Evolutionary conservation across 2,797 vertebrate genomes (phyloP), one percentile per base, ranked within the genome.

Genomic region (Myripristis jacobus): DNA sequence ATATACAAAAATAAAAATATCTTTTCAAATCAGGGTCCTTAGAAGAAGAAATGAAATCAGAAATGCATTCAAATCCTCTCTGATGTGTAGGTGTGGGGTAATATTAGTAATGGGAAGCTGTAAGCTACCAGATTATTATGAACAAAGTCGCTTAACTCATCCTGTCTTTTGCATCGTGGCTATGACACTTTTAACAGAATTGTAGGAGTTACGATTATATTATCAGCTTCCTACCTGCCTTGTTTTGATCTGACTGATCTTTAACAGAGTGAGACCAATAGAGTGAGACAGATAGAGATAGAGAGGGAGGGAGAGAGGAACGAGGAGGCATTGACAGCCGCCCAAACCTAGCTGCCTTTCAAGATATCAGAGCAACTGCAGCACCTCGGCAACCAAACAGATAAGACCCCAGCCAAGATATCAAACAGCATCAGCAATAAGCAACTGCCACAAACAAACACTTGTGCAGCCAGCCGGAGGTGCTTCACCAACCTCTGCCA

Each of bases 381-480:
- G 79, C 82, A 60, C 76, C 66, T 75, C 70, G 8, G 72, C 80
- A 78, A 70, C 69, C 68, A 2, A 63, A 66, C 68, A 73, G 89
- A 89, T 91, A 89, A 91, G 84, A 80, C 72, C 64, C 34, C 66
- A 77, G 80, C 80, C 73, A 51, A 82, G 79, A 83, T 90, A 90
- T 89, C 88, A 84, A 87, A 87, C 86, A 44, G 84, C 83, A 88
- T 91, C 86, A 82, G 83, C 83, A 84, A 87, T 89, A 84, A 87
- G 82, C 87, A 72, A 62, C 52, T n/a, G 81, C 73, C 72, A 66
- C 75, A 46, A 76, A 52, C 21, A 52, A 52, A 86, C 82, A 73
- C 72, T 82, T 80, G 12, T 36, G 56, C 63, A 78, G 73, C 70
- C 75, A 52, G 76, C 71, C 71, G 62, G 21, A 13, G 68, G 63